Base-by-base conservation (phyloP, 1,140 invertebrate genomes). In the Drosophila persimilis region DNA sequence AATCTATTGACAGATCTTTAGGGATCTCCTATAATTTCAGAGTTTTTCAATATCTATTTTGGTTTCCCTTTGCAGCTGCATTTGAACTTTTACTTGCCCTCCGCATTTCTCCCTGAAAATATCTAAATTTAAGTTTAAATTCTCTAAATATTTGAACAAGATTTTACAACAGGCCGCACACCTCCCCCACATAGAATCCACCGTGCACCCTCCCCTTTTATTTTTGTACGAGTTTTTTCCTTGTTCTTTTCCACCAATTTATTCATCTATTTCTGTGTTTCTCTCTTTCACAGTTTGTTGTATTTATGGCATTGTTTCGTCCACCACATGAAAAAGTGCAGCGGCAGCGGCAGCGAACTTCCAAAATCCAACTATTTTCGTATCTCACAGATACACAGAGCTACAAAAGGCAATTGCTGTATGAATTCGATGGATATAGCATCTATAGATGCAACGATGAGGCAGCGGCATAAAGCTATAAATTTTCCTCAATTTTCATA, bases 341-440 rank as follows among this genome's bases (percentile, higher is more conserved):
- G 29, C 26, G 22, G 51, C 63, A 31, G 29, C 26, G 2, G 11
- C 35, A 39, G 35, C 1, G 35, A 74, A 81, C 79, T 79, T 81
- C 79, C 79, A 83, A 81, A 81, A 83, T 78, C 56, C 74, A 81
- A 58, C 78, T 81, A 81, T 81, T 81, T 83, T 44, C 58, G 79
- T 77, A 80, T 62, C 64, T 47, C 43, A 70, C 50, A 70, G 57
- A 80, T 74, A 79, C 59, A 60, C 47, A 39, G 9, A 39, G 9
- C 11, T 13, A 39, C 35, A 39, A 39, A 39, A 50, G n/a, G n/a
- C 31, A 41, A 67, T 43, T 48, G 8, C 26, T 43, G 15, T 2
- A 43, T 45, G 26, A 31, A 35, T 51, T 20, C 41, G 39, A 29
- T 48, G 43, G 31, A 53, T 55, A 26, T 20, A 31, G 26, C 56